Evolutionary conservation across 2,888 invertebrate species (phyloP).

Genomic region (Trichopoda pennipes): DNA sequence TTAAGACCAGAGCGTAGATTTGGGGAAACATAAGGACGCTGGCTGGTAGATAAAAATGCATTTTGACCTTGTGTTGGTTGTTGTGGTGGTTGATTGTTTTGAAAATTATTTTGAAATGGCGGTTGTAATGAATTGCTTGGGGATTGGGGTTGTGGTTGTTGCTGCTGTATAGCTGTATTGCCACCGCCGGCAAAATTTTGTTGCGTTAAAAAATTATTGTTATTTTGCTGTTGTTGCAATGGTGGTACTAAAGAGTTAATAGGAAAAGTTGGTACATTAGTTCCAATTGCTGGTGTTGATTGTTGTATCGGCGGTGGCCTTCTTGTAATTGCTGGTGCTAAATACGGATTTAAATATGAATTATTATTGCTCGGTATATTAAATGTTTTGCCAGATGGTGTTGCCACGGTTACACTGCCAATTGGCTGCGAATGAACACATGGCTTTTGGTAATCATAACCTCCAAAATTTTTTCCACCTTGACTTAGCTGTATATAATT

Average conservation of each 20-base stretch:
- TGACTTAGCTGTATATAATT: conserved; percentile 73
- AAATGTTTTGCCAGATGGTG: conserved; percentile 76
- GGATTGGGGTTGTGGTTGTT: conserved; percentile 48
- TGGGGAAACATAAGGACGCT: conserved; percentile 79
- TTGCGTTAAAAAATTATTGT: conserved; percentile 44
- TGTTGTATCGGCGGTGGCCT: conserved; percentile 72
- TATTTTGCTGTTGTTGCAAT: conserved; percentile 60
- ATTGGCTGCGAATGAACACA: conserved; percentile 66
- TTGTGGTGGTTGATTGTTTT: conserved; percentile 52
- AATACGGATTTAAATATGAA: conserved; percentile 76
- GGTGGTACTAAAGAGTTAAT: conserved; percentile 71
- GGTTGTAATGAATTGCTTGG: conserved; percentile 69
- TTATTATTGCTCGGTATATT: conserved; percentile 76
- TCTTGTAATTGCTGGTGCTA: conserved; percentile 77
- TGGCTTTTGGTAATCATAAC: conserved; percentile 75
- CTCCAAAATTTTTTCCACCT: conserved; percentile 70
- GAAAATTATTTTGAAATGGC: conserved; percentile 70
- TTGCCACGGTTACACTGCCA: conserved; percentile 75
- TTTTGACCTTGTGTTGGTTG: conserved; percentile 53
- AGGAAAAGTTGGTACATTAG: conserved; percentile 60
- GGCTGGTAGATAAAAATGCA: conserved; percentile 73
- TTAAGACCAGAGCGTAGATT: conserved; percentile 75
- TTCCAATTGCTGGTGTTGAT: conserved; percentile 31
- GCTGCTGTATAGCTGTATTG: conserved; percentile 49
- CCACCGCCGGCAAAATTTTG: conserved; percentile 35